Evolutionary conservation across 2,113 vertebrate species (phyloP), one percentile per base, ranked within the genome.

Genomic region (Catharus fuscescens): DNA sequence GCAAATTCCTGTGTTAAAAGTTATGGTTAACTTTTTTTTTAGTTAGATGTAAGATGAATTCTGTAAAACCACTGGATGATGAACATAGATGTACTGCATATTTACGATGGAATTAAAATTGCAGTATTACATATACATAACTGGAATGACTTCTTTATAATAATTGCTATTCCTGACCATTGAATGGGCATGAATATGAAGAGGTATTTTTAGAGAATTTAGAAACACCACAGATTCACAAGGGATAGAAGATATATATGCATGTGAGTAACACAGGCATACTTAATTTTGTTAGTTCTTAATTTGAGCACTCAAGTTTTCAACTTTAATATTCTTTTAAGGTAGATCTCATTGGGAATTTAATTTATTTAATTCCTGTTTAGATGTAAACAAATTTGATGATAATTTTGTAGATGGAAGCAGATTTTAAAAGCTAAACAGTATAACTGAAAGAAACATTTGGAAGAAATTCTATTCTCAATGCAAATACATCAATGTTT

Each of bases 331-430:
- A 91, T 91, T 95, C 80, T 90, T 94, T 93, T 73, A 90, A 91
- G 18, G 50, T 90, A 95, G 29, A 53, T 52, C 60, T 91, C 18
- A 1, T 72, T 62, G 65, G 54, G 32, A 79, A 80, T 61, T 90
- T 91, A 85, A 85, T 95, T 95, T 92, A 72, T 62, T 26, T 86
- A 82, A 90, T 88, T 88, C 18, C n/a, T 76, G 48, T 56, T 92
- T 96, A 50, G 70, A 82, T 48, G 32, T 59, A 95, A 97, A 96
- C 80, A 96, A 77, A 80, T 87, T 15, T 90, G 65, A 85, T 90
- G 52, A 5, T 53, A 85, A 87, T 94, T 92, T 92, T 80, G 10
- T 65, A 44, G 64, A 85, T 67, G 66, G 77, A 87, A 84, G 54
- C 52, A 81, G 38, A 80, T 64, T 92, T 74, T 18, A 50, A 86